Conservation (phyloP, 2,113 vertebrate species). For the Podarcis raffonei region DNA sequence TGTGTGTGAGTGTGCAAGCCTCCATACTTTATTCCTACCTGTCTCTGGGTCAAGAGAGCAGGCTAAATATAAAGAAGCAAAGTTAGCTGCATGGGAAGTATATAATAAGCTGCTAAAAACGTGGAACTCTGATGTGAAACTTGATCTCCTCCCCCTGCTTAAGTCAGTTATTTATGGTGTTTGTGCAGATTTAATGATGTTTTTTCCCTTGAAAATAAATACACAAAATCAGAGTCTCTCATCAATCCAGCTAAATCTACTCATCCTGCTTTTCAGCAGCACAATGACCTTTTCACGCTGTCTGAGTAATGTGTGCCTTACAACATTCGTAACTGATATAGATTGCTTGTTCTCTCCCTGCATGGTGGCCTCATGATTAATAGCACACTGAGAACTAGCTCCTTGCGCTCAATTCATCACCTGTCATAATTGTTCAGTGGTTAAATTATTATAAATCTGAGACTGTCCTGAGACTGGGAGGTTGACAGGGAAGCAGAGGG, state of each 20-base stretch:
- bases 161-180: constrained; percentile 43
- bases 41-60: not conserved
- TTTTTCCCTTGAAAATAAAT: constrained; percentile 51
- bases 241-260: constrained; percentile 68
- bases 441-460: constrained; percentile 79
- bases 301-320: constrained; percentile 70
- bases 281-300: constrained; percentile 74
- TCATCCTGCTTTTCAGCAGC: constrained; percentile 52
- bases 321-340: constrained; percentile 70
- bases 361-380: constrained; percentile 74
- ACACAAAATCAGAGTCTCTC: constrained; percentile 60
- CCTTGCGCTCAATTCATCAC: constrained; percentile 76
- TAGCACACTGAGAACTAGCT: constrained; percentile 61
- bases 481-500: constrained; percentile 65
- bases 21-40: not conserved
- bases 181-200: constrained; percentile 28
- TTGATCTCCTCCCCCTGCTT: constrained; percentile 6
- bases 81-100: not conserved
- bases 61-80: not conserved
- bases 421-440: constrained; percentile 75
- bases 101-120: constrained; percentile 4
- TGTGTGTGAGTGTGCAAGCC: not conserved
- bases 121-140: not conserved
- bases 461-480: constrained; percentile 45
- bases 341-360: constrained; percentile 69